Conservation (phyloP, 2,797 vertebrate species). For the Pseudotriccus pelzelni region DNA sequence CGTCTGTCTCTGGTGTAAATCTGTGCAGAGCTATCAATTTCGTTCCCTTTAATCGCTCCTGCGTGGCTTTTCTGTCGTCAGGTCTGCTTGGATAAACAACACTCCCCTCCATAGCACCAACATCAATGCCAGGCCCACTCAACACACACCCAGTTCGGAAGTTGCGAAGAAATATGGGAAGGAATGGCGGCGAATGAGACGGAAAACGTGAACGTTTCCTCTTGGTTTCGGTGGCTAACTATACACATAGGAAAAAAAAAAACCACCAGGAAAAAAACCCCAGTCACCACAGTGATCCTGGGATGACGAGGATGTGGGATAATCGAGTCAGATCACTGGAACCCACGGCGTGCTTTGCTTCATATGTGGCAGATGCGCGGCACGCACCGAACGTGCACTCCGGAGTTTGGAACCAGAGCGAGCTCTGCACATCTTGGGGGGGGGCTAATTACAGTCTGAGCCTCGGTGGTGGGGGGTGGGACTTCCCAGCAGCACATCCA, state of each 20-base stretch:
- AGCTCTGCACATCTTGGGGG: neutral
- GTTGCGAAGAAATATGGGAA: constrained; percentile 30
- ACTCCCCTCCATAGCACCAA: constrained; percentile 46
- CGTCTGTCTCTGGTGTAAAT: neutral
- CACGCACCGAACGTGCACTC: neutral
- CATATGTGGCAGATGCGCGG: neutral
- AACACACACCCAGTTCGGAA: neutral
- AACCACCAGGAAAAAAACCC: neutral
- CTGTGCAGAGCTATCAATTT: neutral
- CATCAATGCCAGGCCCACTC: constrained; percentile 8
- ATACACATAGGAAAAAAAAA: constrained; percentile 74
- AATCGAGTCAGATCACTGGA: neutral
- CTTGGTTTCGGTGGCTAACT: constrained; percentile 25
- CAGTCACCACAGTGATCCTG: constrained; percentile 40
- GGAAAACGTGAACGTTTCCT: constrained; percentile 41
- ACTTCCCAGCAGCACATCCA: neutral
- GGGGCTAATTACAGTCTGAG: neutral
- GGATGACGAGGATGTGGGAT: neutral
- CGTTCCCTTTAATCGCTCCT: neutral
- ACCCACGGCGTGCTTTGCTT: constrained; percentile 29
- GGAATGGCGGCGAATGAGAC: constrained; percentile 64
- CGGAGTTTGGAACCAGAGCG: neutral
- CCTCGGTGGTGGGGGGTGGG: neutral
- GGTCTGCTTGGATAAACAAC: constrained; percentile 68
- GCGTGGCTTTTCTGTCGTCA: neutral